Evolutionary conservation across 1,140 invertebrate genomes (phyloP), one percentile per base, ranked within the genome.

Genomic region (Varroa destructor): DNA sequence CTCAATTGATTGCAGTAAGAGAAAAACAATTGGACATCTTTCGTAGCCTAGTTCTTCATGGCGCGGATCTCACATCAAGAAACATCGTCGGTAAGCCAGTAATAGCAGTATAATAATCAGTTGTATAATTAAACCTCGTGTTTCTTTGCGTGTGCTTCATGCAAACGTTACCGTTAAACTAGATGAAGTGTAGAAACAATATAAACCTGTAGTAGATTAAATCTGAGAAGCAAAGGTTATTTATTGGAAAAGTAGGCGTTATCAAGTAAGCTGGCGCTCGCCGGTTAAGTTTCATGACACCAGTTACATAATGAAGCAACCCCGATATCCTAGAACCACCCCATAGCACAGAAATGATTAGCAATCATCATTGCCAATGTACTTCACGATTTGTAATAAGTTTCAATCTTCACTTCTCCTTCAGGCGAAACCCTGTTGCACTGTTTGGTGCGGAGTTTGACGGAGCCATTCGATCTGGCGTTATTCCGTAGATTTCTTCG

Each of bases 11-110:
- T 8, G 61, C 61, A 40, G 46, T 67, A 12, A 67, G 46, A 8
- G 61, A 67, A 37, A 67, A 67, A 67, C 61, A 67, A 46, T 8
- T 67, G 12, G 61, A 67, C 2, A 67, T 67, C 40, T 67, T 67
- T 8, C 61, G 40, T 40, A 67, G 12, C 37, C 61, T 67, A 1
- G 61, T 67, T 12, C 14, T 43, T 12, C 61, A 67, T 40, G 61
- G 61, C 8, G 61, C 61, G 1, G 61, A 67, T 37, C 37, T 67
- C 1, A 36, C 61, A 14, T 43, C 46, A 2, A 67, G 61, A 8
- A 51, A 51, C 46, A 51, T 51, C 8, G 46, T 51, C 46, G 46
- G 46, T 51, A 8, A 51, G 46, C 25, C 25, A 25, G 25, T 25
- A 25, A 25, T 25, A 25, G 25, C 25, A 58, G 57, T 58, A 37